Evolutionary conservation across 2,888 invertebrate species (phyloP).

Genomic region (Leptopterna dolabrata): DNA sequence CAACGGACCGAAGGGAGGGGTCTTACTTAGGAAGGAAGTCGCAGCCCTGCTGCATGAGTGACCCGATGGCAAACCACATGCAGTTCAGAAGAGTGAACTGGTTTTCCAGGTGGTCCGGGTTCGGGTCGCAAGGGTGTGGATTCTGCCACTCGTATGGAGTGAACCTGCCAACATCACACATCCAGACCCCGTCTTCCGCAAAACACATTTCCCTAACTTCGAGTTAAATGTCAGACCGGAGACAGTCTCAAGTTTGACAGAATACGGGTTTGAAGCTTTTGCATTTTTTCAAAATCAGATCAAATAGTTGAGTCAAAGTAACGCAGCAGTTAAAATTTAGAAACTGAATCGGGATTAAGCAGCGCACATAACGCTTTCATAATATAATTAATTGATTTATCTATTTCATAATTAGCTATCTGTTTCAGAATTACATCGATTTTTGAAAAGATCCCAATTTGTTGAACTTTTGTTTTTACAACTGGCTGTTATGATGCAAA

Average conservation of each 20-base stretch:
- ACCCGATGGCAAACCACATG: conserved; percentile 97
- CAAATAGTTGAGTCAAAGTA: no score
- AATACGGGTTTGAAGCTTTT: neutral
- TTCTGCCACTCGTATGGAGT: conserved; percentile 97
- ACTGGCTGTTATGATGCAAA: no score
- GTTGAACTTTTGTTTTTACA: no score
- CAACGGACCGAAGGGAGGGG: neutral
- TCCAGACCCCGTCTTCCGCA: conserved; percentile 33
- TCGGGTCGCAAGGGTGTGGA: conserved; percentile 86
- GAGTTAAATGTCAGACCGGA: neutral
- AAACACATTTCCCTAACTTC: neutral
- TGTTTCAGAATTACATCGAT: no score
- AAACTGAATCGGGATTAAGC: no score
- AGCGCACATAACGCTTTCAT: no score
- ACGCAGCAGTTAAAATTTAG: no score
- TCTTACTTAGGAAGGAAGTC: conserved; percentile 94
- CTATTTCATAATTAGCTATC: no score
- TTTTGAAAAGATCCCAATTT: no score
- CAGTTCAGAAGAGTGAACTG: conserved; percentile 93
- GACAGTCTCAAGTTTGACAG: neutral
- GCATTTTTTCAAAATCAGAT: neutral
- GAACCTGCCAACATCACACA: conserved; percentile 72
- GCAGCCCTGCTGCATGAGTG: conserved; percentile 95
- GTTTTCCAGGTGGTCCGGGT: conserved; percentile 87
- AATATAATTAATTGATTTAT: no score